These are phyloP conservation scores for Mimas tiliae DNA, from an alignment of 2,888 invertebrate genomes.

Conservation along the genomic window DNA sequence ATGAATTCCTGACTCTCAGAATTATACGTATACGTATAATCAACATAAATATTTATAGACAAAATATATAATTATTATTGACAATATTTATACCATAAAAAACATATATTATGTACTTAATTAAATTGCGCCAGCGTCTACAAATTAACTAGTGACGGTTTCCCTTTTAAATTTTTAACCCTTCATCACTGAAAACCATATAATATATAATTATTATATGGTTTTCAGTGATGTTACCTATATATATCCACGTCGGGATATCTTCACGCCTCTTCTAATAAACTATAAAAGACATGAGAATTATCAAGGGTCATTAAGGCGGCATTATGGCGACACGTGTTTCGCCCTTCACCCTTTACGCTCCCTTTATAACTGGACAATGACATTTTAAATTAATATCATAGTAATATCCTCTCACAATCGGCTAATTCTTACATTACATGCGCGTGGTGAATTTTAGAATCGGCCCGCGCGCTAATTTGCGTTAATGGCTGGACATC, in stretches of 20 bases:
- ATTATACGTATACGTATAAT: too few relatives aligned
- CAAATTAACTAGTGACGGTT: too few relatives aligned
- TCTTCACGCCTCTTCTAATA: constrained; percentile 12
- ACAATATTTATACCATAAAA: too few relatives aligned
- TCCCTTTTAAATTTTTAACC: too few relatives aligned
- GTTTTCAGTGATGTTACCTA: too few relatives aligned
- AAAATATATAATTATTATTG: too few relatives aligned
- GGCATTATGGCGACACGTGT: constrained; percentile 64
- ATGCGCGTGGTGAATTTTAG: constrained; percentile 48
- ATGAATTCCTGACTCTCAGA: too few relatives aligned
- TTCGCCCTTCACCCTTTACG: constrained; percentile 71
- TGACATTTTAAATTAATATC: constrained; percentile 77
- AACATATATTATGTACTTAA: too few relatives aligned
- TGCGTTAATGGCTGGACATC: constrained; percentile 62
- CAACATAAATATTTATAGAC: too few relatives aligned
- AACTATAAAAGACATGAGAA: constrained; percentile 24
- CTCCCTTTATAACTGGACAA: constrained; percentile 69
- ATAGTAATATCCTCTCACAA: constrained; percentile 49
- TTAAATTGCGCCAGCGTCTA: too few relatives aligned
- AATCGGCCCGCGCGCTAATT: constrained; percentile 54
- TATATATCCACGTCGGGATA: neutral
- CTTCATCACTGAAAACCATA: too few relatives aligned
- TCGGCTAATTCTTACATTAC: constrained; percentile 46
- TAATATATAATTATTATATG: too few relatives aligned
- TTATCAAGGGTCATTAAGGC: constrained; percentile 42